Evolutionary conservation across 2,113 vertebrate species (phyloP), one percentile per base, ranked within the genome.

Genomic region (Ranitomeya variabilis): DNA sequence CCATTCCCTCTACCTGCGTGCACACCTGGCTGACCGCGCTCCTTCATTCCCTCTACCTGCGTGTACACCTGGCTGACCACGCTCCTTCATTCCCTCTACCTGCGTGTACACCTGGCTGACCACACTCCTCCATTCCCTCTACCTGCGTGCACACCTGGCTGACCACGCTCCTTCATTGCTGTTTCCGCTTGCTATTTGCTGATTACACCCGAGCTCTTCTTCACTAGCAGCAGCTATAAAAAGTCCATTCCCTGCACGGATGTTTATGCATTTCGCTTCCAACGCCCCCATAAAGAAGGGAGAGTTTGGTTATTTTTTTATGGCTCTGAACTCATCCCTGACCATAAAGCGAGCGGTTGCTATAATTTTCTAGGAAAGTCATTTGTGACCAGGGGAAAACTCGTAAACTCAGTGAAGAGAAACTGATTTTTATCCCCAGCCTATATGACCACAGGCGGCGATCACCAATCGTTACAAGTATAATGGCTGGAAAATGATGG

Each of bases 331-430:
- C 79, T 55, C 79, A 73, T 81, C 78, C 52, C 64, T 45, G 66
- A 81, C 78, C 78, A 87, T 87, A 71, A 87, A 87, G 66, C 66
- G 0, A 71, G 23, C 37, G 13, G 86, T 88, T 88, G 86, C 86
- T 88, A 88, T 88, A 82, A 80, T 45, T 88, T 74, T 71, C 78
- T 62, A 74, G 67, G 86, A 80, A 87, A 88, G 60, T 21, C 60
- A 82, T 82, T 82, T 66, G 80, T 82, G 80, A 51, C 26, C 80
- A 82, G 80, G 31, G 8, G 10, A 78, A 82, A 37, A 82, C 59
- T 64, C 31, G 80, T 64, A 51, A 82, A 51, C 59, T 64, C 59
- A 15, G 4, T 21, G 15, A 16, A 45, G 57, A 64, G 23, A 62
- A 81, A 64, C 26, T 51, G 80, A 64, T 18, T 64, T 19, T 16